Evolutionary conservation across 2,113 vertebrate genomes (phyloP).

Genomic region (Nesogale talazaci): DNA sequence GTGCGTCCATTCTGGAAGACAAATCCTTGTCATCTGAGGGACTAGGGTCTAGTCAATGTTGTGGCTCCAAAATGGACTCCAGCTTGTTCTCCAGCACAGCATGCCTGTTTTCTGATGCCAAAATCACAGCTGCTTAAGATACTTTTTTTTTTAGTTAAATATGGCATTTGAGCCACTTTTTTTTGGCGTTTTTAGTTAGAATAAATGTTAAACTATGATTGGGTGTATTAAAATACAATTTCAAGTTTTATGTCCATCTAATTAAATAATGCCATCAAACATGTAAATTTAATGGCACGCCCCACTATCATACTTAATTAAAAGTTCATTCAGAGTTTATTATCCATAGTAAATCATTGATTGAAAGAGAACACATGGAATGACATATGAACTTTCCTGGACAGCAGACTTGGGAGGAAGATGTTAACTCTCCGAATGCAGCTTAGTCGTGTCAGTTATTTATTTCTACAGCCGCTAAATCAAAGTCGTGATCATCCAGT

Average conservation of each 20-base stretch:
- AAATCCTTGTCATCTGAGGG: neutral
- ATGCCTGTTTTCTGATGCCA: constrained; percentile 70
- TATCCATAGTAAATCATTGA: constrained; percentile 58
- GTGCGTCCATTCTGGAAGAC: neutral
- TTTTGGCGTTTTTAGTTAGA: constrained; percentile 75
- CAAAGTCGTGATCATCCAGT: constrained; percentile 69
- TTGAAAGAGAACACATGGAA: constrained; percentile 72
- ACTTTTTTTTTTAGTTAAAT: constrained; percentile 62
- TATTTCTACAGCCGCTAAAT: constrained; percentile 54
- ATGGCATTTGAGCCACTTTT: constrained; percentile 79
- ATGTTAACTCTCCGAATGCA: constrained; percentile 72
- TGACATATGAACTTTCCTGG: constrained; percentile 73
- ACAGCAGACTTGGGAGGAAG: constrained; percentile 70
- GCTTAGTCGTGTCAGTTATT: constrained; percentile 72
- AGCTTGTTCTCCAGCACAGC: neutral
- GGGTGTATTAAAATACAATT: constrained; percentile 77
- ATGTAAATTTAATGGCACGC: constrained; percentile 76
- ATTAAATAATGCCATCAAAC: constrained; percentile 79
- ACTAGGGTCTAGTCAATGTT: neutral
- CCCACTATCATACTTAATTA: constrained; percentile 58
- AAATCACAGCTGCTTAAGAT: constrained; percentile 63
- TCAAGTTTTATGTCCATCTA: constrained; percentile 74
- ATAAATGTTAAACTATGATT: constrained; percentile 77
- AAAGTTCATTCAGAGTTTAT: constrained; percentile 75
- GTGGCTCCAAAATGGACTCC: neutral